Percentiles rank a stretch among this genome's conserved stretches.
Conservation (phyloP, 2,888 invertebrate species). For the Tipula helvola region DNA sequence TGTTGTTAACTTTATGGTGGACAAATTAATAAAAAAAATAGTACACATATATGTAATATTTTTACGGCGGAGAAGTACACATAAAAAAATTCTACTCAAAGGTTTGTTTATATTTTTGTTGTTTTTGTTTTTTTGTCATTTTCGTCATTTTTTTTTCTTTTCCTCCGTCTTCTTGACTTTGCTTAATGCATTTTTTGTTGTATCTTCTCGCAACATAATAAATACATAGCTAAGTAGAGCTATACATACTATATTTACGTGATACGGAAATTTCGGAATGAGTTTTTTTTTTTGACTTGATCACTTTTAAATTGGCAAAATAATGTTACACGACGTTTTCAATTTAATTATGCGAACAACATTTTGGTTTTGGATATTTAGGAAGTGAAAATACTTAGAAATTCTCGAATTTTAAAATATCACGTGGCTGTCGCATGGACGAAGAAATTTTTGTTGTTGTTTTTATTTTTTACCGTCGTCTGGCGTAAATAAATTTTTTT, state of each 20-base stretch:
- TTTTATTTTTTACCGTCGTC: not conserved
- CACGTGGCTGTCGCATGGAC: conserved; percentile 4
- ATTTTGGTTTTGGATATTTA: not conserved
- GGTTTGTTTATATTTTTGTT: conserved; percentile 4
- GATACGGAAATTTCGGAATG: not conserved
- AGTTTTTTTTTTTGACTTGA: not conserved
- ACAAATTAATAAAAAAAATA: not conserved
- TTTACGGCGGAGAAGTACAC: not conserved
- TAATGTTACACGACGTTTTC: not conserved
- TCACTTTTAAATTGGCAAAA: not conserved
- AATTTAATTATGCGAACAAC: not conserved
- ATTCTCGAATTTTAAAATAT: not conserved
- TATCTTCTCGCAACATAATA: not conserved
- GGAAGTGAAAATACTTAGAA: not conserved
- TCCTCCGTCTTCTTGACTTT: not conserved
- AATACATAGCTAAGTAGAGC: too few relatives aligned
- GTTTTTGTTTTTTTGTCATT: not conserved
- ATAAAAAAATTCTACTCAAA: not conserved
- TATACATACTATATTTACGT: not conserved
- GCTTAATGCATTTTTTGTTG: not conserved
- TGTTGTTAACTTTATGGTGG: not conserved
- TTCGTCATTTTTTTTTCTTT: not conserved
- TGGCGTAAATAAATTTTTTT: not conserved
- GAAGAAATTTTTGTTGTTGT: not conserved
- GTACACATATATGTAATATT: not conserved